Conservation (phyloP, 2,888 invertebrate genomes). For the Lasioglossum oenotherae region DNA sequence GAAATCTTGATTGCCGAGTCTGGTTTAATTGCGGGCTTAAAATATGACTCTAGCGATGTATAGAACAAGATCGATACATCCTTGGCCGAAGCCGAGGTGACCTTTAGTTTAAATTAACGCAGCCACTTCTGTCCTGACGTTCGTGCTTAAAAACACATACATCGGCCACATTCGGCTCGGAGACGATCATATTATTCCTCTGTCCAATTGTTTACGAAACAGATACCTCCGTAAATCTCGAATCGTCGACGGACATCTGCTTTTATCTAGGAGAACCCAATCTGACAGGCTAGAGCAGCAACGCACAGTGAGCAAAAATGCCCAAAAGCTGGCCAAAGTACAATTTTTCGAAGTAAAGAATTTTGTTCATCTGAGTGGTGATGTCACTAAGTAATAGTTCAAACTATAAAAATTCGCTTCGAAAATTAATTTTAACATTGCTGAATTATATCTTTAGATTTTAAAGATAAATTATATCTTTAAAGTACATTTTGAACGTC, state of each 20-base stretch:
- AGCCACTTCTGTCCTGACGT: slow-evolving; percentile 44
- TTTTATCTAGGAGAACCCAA: not conserved
- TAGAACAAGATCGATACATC: slow-evolving; percentile 54
- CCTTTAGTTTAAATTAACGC: slow-evolving; percentile 68
- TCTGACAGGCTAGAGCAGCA: no score
- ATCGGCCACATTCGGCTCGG: not conserved
- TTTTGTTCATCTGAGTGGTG: no score
- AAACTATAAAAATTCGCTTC: no score
- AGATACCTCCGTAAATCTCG: not conserved
- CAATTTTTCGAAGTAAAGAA: no score
- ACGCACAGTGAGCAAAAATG: no score
- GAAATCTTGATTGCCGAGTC: slow-evolving; percentile 30
- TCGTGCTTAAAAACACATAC: slow-evolving; percentile 36
- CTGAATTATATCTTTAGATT: no score
- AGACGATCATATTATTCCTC: not conserved
- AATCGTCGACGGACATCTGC: not conserved
- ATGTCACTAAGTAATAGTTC: no score
- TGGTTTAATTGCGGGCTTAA: slow-evolving; percentile 37
- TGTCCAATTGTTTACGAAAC: not conserved
- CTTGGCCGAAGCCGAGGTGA: slow-evolving; percentile 59
- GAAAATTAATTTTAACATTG: no score
- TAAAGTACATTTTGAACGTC: no score
- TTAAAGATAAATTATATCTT: no score
- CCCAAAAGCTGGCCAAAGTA: no score
- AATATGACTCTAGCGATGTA: slow-evolving; percentile 41